Evolutionary conservation across 1,140 invertebrate species (phyloP).

Genomic region (Tyrophagus putrescentiae): DNA sequence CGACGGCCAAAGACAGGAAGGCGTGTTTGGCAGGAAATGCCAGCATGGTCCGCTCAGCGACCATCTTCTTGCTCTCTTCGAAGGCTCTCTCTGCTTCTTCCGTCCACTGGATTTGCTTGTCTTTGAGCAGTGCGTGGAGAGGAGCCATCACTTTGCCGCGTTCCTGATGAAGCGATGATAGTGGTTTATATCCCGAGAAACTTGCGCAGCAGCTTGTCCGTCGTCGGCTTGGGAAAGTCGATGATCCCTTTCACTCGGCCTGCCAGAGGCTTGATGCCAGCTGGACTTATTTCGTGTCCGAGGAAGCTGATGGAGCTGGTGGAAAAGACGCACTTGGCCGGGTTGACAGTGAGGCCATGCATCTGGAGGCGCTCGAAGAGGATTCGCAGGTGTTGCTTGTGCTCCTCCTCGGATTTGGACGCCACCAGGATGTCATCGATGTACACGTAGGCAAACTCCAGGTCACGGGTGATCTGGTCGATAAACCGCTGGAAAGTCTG

Average conservation of each 20-base stretch:
- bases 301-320: conserved; percentile 9
- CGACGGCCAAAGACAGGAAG: conserved; percentile 18
- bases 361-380: conserved; percentile 32
- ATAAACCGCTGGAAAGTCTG: conserved; percentile 23
- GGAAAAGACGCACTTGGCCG: conserved; percentile 23
- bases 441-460: conserved; percentile 9
- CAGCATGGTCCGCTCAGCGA: conserved; percentile 25
- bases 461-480: conserved; percentile 16
- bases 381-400: conserved; percentile 30
- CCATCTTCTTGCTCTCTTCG: conserved; percentile 31
- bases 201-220: conserved; percentile 30
- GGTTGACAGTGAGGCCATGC: conserved; percentile 30
- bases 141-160: conserved; percentile 11
- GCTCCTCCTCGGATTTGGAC: conserved; percentile 29
- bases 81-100: conserved; percentile 30
- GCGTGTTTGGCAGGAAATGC: conserved; percentile 16
- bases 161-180: conserved; percentile 27
- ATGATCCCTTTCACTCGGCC: conserved; percentile 14
- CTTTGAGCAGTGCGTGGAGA: conserved; percentile 11
- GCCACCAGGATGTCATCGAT: conserved; percentile 39
- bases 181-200: conserved; percentile 35
- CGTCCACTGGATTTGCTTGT: conserved; percentile 22
- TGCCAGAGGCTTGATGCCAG: conserved; percentile 20
- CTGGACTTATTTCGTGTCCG: not conserved
- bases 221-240: conserved; percentile 27